Percentiles rank a stretch among this genome's conserved stretches.
These are phyloP conservation scores for Bilobella aurantiaca DNA, from an alignment of 1,140 invertebrate genomes.

Conservation along the genomic window DNA sequence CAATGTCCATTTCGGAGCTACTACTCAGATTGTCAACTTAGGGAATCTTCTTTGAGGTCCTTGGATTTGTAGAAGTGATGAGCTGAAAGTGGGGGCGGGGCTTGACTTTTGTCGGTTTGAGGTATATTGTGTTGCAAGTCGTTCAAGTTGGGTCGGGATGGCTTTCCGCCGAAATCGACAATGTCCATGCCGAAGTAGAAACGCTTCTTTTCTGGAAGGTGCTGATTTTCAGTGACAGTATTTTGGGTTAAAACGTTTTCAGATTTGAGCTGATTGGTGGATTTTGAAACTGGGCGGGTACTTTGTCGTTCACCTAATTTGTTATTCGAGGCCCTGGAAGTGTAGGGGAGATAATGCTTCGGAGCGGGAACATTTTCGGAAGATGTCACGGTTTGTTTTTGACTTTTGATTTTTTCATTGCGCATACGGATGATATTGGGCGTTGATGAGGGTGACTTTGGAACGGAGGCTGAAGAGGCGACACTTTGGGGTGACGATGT, in stretches of 20 bases:
- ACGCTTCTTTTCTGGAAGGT: constrained; percentile 45
- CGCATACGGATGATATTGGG: no score
- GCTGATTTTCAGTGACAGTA: neutral
- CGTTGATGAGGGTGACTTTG: neutral
- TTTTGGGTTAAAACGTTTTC: no score
- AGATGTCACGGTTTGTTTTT: no score
- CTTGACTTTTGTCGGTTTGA: neutral
- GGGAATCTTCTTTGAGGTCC: neutral
- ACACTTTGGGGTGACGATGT: constrained; percentile 8
- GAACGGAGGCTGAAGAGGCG: no score
- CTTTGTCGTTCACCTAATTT: no score
- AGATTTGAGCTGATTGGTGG: no score
- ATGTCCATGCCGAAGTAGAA: constrained; percentile 69
- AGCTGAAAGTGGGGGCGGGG: neutral
- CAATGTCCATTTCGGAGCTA: constrained; percentile 45
- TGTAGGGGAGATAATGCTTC: neutral
- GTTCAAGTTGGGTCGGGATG: no score
- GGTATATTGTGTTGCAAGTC: no score
- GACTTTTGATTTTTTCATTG: neutral
- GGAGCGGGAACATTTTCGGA: no score
- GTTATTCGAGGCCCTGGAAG: neutral
- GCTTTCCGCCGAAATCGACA: constrained; percentile 36
- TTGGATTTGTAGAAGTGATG: neutral
- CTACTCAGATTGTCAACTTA: constrained; percentile 11
- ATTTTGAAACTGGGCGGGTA: neutral